Evolutionary conservation across 2,113 vertebrate genomes (phyloP), one percentile per base, ranked within the genome.

Genomic region (Cariama cristata): DNA sequence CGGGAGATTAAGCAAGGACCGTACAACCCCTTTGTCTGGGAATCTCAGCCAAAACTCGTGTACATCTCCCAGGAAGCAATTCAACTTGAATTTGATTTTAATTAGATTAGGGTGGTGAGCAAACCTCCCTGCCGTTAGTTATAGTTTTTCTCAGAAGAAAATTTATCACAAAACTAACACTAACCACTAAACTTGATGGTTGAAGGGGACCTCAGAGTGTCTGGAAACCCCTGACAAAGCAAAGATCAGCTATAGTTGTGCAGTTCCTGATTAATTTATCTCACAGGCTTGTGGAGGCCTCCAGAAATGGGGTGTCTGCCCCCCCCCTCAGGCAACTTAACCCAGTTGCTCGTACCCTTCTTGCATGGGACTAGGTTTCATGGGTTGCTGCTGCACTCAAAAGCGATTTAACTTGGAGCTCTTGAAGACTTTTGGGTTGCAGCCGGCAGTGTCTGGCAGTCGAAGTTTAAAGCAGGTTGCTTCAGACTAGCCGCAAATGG

Each of bases 381-480:
- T 16, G 79, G 17, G 5, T 58, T 87, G 33, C 23, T 2, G 3
- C 84, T 80, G 50, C 35, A 13, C 45, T 81, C 10, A 10, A 50
- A 62, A 67, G 3, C 21, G 40, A 2, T 52, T 81, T 64, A 73
- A 62, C 55, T 53, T 44, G 66, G 45, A 63, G 27, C 18, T 40
- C 33, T 85, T 71, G 21, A 86, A 84, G 23, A 19, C 15, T 35
- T 91, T 14, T 81, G 21, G 4, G 3, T 64, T 75, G n/a, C 47
- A 67, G 45, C 30, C 5, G 32, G 26, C 52, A 24, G 50, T 66
- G n/a, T 32, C 47, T 50, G 63, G 28, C 9, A 24, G 19, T 68
- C 11, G 14, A 38, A 68, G 32, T 77, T 91, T 87, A 94, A 90
- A 96, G 74, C 28, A 44, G 45, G 35, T 90, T 93, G 56, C 68